Base-by-base conservation (phyloP, 2,113 vertebrate genomes). In the Anser cygnoides region DNA sequence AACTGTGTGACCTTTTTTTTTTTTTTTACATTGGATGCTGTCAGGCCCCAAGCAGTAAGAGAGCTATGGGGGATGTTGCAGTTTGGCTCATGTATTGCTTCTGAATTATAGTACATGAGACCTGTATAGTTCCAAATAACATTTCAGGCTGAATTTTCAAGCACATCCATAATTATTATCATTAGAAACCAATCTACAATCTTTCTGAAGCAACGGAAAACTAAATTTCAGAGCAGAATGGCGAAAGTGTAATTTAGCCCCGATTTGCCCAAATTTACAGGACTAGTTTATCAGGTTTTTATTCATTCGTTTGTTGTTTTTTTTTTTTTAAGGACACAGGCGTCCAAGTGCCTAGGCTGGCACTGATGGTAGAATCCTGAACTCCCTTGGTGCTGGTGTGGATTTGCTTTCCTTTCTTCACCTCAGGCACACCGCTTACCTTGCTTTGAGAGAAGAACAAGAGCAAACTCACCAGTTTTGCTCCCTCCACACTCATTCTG, bases 391-490 rank as follows among this genome's bases (percentile, higher is more conserved):
- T 59, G 54, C 61, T 94, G 68, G 73, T 90, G 88, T 87, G 73
- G 85, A 86, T 95, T 96, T 96, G 76, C 80, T 92, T 95, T 92
- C 83, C 80, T 84, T 63, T 90, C 90, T 95, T 94, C 90, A 89
- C 35, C 86, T 95, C 93, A 57, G 63, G 62, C 92, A 93, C 74
- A 49, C 68, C 63, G n/a, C 86, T 89, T 96, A 23, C 41, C 49
- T 96, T 94, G 87, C 90, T 90, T 58, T 95, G 88, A 82, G 90
- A 94, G 80, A 93, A 94, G 88, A 95, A 68, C 43, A 90, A 84
- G 85, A 94, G 93, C 95, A 96, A 94, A 96, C 86, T 89, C 90
- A 92, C 80, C 76, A 87, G 57, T 85, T 55, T 93, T 91, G 50
- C 84, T 89, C 75, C 71, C 41, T 87, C 39, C 72, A 67, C 25